phyloP scores from a whole-genome alignment of 53 echinoderm and acorn worm species.

The Astropecten irregularis region DNA sequence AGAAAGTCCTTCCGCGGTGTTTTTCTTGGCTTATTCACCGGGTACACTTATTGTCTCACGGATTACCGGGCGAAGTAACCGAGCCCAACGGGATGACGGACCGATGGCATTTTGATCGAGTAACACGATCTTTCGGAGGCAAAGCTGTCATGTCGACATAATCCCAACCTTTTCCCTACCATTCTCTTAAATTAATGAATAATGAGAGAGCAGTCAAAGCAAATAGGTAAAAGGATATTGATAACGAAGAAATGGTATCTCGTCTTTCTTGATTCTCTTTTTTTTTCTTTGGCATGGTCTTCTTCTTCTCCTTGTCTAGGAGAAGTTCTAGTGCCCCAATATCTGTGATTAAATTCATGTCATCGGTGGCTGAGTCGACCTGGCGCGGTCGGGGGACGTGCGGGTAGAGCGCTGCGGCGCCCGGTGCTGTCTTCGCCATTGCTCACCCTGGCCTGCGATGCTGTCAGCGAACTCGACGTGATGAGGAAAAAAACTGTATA shows the following conservation, averaged over 20 bases:
- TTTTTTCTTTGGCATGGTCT: neutral
- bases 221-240: constrained; percentile 5
- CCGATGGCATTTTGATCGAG: constrained; percentile 56
- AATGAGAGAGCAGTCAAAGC: neutral
- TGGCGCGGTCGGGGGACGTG: constrained; percentile 42
- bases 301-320: neutral
- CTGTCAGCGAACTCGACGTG: constrained; percentile 14
- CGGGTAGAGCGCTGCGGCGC: constrained; percentile 39
- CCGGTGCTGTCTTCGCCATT: constrained; percentile 44
- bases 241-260: neutral
- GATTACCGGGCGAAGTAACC: constrained; percentile 38
- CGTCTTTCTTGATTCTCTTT: neutral
- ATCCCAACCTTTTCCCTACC: constrained; percentile 55
- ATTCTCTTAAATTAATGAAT: constrained; percentile 62
- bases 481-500: too few species aligned
- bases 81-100: constrained; percentile 31
- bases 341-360: constrained; percentile 58
- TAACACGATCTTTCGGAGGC: constrained; percentile 56
- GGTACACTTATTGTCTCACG: constrained; percentile 51
- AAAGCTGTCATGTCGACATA: constrained; percentile 59
- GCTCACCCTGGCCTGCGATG: constrained; percentile 15
- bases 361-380: constrained; percentile 35
- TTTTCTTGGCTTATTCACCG: constrained; percentile 38
- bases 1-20: constrained; percentile 4
- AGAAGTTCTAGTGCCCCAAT: constrained; percentile 20